These are phyloP conservation scores for Hipposideros armiger DNA, from an alignment of 2,113 vertebrate genomes.

Conservation along the genomic window DNA sequence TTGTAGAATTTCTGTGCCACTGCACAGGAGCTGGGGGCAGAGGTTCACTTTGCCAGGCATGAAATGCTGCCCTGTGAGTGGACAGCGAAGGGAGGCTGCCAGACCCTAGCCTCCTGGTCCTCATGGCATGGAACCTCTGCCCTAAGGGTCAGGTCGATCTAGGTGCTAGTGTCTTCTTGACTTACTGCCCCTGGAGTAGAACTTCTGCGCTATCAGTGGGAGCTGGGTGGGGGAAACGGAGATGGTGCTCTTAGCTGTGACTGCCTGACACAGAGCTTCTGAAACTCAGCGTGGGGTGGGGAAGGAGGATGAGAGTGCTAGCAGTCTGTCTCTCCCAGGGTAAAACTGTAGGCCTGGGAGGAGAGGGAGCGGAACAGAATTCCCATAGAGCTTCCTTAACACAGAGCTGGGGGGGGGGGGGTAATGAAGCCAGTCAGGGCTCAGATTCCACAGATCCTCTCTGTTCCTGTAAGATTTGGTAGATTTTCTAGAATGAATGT, in stretches of 20 bases:
- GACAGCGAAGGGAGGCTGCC: not conserved
- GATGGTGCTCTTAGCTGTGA: not conserved
- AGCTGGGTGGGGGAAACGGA: not conserved
- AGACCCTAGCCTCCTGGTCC: not conserved
- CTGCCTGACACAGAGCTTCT: not conserved
- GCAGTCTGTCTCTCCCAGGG: not conserved
- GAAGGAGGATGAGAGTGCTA: not conserved
- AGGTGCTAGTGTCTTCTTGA: not conserved
- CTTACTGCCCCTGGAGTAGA: not conserved
- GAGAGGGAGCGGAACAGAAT: not conserved
- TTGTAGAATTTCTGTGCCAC: not conserved
- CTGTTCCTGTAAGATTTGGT: not conserved
- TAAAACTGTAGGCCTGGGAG: not conserved
- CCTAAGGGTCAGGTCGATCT: fast-evolving
- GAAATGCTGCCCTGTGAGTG: not conserved
- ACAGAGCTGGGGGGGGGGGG: not conserved
- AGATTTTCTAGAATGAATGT: not conserved
- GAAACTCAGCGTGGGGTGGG: not conserved
- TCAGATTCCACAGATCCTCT: not conserved
- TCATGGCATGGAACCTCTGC: not conserved
- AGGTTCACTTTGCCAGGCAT: not conserved
- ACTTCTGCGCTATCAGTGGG: not conserved
- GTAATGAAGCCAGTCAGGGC: not conserved
- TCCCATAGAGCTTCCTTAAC: not conserved
- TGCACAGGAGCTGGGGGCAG: not conserved